Evolutionary conservation across 2,113 vertebrate genomes (phyloP).

Genomic region (Salvelinus namaycush): DNA sequence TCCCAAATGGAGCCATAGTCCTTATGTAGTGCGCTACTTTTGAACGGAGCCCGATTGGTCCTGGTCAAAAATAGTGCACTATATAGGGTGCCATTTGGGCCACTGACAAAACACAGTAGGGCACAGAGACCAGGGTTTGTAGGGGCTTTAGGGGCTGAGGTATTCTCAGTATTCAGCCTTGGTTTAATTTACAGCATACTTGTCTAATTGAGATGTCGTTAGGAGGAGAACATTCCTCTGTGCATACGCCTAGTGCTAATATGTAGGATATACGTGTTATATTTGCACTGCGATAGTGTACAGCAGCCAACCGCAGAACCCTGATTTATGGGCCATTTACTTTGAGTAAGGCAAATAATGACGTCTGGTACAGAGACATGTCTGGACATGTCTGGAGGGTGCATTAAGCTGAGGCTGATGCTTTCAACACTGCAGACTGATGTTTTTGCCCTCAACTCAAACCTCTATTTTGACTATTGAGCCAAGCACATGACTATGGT

Average conservation of each 20-base stretch:
- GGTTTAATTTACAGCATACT: constrained; percentile 72
- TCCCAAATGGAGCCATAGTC: constrained; percentile 39
- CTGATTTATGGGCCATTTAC: constrained; percentile 51
- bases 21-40: too few species aligned
- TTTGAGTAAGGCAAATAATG: constrained; percentile 48
- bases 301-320: constrained; percentile 40
- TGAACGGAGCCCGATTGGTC: too few species aligned
- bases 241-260: constrained; percentile 41
- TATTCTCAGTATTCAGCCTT: constrained; percentile 72
- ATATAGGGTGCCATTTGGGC: too few species aligned
- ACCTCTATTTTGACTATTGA: not conserved
- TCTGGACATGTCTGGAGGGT: constrained; percentile 41
- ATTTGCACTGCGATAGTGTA: constrained; percentile 42
- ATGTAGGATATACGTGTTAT: constrained; percentile 49
- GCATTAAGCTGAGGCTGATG: constrained; percentile 20
- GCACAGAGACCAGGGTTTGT: too few species aligned
- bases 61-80: too few species aligned
- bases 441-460: not conserved
- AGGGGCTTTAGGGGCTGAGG: constrained; percentile 46
- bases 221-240: constrained; percentile 59
- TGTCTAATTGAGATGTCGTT: constrained; percentile 73
- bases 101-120: too few species aligned
- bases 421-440: not conserved
- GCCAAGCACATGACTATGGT: not conserved
- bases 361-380: constrained; percentile 42